Percentiles rank a stretch among this genome's conserved stretches.
Conservation (phyloP, 2,888 invertebrate genomes). For the Parnassius apollo region DNA sequence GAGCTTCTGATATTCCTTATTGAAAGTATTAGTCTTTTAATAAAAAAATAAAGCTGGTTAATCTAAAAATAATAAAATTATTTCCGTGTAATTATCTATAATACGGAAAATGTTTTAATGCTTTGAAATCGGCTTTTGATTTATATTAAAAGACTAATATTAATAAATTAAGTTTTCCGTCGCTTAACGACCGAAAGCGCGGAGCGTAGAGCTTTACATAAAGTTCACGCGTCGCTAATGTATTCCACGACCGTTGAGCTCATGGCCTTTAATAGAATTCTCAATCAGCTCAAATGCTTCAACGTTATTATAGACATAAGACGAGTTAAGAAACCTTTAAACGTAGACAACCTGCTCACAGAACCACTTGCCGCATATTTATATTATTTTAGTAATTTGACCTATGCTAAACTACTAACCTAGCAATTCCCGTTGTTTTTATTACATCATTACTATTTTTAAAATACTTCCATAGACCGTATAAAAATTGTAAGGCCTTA, state of each 20-base stretch:
- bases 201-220: constrained; percentile 57
- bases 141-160: no score
- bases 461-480: constrained; percentile 9
- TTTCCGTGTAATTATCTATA: no score
- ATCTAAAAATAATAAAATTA: no score
- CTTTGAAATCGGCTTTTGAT: no score
- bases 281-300: constrained; percentile 61
- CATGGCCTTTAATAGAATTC: constrained; percentile 75
- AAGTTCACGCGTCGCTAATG: constrained; percentile 72
- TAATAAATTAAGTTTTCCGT: constrained; percentile 10
- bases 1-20: no score
- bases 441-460: constrained; percentile 28
- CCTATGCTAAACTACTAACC: constrained; percentile 20
- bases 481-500: constrained; percentile 2
- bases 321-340: constrained; percentile 48
- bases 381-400: constrained; percentile 9
- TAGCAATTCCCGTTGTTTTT: constrained; percentile 22
- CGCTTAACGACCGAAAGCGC: constrained; percentile 6
- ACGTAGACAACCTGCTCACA: constrained; percentile 32
- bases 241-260: constrained; percentile 78
- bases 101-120: no score
- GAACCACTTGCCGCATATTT: constrained; percentile 8
- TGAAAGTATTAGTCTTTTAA: no score
- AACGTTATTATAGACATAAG: constrained; percentile 54
- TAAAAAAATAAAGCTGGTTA: no score